A percentile compares a stretch with the other conserved stretches of the same genome.
These are phyloP conservation scores for Melipona quadrifasciata DNA, from an alignment of 1,140 invertebrate species.

Conservation along the genomic window DNA sequence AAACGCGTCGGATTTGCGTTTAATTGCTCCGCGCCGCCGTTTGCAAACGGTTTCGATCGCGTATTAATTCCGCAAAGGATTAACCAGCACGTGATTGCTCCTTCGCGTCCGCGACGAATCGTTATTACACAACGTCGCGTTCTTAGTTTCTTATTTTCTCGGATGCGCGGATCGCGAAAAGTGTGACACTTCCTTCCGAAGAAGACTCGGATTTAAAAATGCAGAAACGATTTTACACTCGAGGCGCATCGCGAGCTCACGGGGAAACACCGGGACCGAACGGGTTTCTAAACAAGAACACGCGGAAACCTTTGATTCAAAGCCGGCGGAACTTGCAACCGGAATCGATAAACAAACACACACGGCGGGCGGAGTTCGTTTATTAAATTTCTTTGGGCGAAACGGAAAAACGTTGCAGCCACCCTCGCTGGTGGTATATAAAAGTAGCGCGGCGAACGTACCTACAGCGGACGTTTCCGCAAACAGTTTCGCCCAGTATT, in stretches of 20 bases:
- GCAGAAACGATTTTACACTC: background rate
- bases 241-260: background rate
- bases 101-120: no score
- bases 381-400: constrained; percentile 14
- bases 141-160: no score
- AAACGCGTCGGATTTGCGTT: no score
- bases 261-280: background rate
- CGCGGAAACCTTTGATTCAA: background rate
- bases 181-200: no score
- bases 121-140: no score
- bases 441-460: background rate
- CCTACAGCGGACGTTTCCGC: constrained; percentile 2
- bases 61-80: no score
- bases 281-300: background rate
- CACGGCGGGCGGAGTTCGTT: background rate
- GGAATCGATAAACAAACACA: constrained; percentile 13
- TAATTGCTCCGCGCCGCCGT: no score
- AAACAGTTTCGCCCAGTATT: constrained; percentile 28
- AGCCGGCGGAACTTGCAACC: background rate
- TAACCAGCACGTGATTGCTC: no score
- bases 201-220: background rate
- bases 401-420: background rate
- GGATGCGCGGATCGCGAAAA: no score
- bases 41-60: no score
- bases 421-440: background rate